Evolutionary conservation across 2,888 invertebrate genomes (phyloP), one percentile per base, ranked within the genome.

Genomic region (Aphidoletes aphidimyza): DNA sequence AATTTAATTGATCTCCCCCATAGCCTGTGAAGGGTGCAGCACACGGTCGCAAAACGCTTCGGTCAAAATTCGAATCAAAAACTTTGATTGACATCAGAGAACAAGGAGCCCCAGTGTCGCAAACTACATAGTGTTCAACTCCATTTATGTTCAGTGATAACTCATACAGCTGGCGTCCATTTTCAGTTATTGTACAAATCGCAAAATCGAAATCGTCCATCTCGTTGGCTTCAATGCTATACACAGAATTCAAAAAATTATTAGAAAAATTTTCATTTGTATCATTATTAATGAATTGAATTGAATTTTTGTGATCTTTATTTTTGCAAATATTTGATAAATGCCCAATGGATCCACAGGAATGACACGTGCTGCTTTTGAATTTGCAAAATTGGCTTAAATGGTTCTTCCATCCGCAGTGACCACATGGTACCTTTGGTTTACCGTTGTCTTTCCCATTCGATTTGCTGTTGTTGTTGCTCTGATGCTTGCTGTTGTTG

Each of bases 71-170:
- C 22, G 42, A 26, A 0, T 45, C 1, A 42, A 81, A 37, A n/a
- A 6, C 0, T 0, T 37, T 22, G 19, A 39, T 1, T 84, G 84
- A 84, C 49, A 86, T 84, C n/a, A 85, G 81, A 69, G 85, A 86
- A 11, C 85, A 69, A 17, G 85, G 84, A 54, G 86, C 85, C 14
- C 86, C 86, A n/a, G 85, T 85, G 30, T 86, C 86, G 22, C 85
- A 85, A 45, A 84, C 85, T 69, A 86, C 84, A 9, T 36, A 17
- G 8, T 34, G 1, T 19, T 30, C n/a, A 11, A 83, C 22, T 11
- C 30, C 36, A 36, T 83, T 36, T 0, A 81, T 45, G 42, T 19
- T 11, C 5, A 54, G 9, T 19, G 54, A 5, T n/a, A 54, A 8
- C 6, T 54, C 42, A 5, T 26, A 39, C 9, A 9, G 3, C 11